Evolutionary conservation across 2,113 vertebrate genomes (phyloP).

Genomic region (Pseudorectes ferrugineus): DNA sequence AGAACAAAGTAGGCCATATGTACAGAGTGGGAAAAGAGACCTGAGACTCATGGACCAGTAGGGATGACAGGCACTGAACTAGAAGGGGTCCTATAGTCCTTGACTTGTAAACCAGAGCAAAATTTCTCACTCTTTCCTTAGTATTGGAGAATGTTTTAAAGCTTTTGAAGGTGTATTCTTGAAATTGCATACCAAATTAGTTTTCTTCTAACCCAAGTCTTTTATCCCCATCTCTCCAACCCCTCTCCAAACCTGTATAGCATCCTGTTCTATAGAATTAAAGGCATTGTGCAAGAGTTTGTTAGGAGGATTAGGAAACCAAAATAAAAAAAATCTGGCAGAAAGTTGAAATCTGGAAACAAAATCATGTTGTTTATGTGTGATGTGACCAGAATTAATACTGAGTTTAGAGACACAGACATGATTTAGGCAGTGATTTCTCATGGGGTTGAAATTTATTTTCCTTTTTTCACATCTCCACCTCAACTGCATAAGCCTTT

Average conservation of each 20-base stretch:
- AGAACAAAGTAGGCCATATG: background rate
- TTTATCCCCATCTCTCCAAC: background rate
- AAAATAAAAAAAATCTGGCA: background rate
- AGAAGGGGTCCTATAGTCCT: background rate
- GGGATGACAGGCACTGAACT: background rate
- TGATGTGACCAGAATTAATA: background rate
- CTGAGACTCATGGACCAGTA: background rate
- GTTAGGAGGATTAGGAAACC: background rate
- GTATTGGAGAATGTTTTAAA: background rate
- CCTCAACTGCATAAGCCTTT: background rate
- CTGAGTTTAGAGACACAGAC: background rate
- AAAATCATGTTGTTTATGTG: background rate
- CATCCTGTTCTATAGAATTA: background rate
- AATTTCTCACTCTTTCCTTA: background rate
- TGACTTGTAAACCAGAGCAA: background rate
- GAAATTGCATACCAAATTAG: background rate
- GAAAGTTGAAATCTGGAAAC: background rate
- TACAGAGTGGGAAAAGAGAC: background rate
- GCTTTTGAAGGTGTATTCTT: background rate
- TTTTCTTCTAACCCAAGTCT: background rate
- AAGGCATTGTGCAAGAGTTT: background rate
- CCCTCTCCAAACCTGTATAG: background rate
- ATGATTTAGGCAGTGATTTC: background rate
- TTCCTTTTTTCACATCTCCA: background rate
- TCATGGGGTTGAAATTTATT: background rate